Percentiles rank a stretch among this genome's conserved stretches.
Evolutionary conservation across 2,888 invertebrate genomes (phyloP).

Genomic region (Chirona hameri): DNA sequence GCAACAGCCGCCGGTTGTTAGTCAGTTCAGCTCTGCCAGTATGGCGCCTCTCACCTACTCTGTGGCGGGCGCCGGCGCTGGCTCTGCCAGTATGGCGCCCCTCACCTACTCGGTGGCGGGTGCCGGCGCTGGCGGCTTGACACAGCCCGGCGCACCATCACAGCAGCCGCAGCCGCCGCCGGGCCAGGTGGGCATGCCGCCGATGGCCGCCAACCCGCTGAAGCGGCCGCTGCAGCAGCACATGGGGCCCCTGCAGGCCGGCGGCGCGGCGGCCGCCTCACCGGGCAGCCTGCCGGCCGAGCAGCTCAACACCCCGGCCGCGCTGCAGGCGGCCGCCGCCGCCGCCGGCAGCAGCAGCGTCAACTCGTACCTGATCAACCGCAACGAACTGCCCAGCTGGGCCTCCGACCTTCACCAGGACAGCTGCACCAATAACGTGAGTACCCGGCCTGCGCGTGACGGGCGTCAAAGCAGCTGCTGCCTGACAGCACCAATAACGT

Average conservation of each 20-base stretch:
- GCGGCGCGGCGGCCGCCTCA: constrained; percentile 39
- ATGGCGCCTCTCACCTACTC: constrained; percentile 38
- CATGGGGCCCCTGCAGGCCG: constrained; percentile 39
- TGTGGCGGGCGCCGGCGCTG: constrained; percentile 50
- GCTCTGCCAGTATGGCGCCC: constrained; percentile 42
- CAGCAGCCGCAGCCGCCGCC: constrained; percentile 12
- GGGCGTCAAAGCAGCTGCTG: too few species aligned
- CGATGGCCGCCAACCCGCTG: constrained; percentile 23
- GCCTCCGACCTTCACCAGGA: constrained; percentile 40
- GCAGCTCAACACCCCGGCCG: constrained; percentile 52
- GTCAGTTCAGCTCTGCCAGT: constrained; percentile 43
- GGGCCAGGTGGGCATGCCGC: constrained; percentile 4
- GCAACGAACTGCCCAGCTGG: constrained; percentile 41
- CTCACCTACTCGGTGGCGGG: constrained; percentile 46
- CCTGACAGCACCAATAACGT: background rate
- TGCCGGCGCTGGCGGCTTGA: constrained; percentile 44
- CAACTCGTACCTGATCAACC: constrained; percentile 45
- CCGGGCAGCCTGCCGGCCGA: constrained; percentile 34
- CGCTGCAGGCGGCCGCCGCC: constrained; percentile 51
- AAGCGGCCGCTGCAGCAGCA: constrained; percentile 37
- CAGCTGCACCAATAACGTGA: background rate
- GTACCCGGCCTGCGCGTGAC: background rate
- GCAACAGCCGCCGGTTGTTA: constrained; percentile 42
- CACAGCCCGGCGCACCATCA: constrained; percentile 41
- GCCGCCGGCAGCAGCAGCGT: constrained; percentile 22